A percentile compares a stretch with the other conserved stretches of the same genome.
phyloP scores from a whole-genome alignment of 2,888 invertebrate genomes.

The Sturmia bella region DNA sequence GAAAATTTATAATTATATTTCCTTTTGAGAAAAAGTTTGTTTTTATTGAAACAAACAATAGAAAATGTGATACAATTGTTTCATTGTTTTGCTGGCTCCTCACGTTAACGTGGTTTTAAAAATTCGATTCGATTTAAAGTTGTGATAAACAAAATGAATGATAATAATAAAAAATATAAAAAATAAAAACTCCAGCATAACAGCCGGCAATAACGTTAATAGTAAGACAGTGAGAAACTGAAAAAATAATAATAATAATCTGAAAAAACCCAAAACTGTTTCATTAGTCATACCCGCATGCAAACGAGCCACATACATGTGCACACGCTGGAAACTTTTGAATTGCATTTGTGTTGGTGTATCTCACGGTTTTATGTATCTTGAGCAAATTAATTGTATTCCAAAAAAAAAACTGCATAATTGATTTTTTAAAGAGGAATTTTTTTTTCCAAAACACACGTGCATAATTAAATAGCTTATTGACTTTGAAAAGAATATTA shows the following conservation, averaged over 20 bases:
- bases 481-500: constrained; percentile 10
- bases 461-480: no score
- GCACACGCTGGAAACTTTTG: background rate
- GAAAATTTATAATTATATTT: background rate
- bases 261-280: constrained; percentile 54
- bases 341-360: background rate
- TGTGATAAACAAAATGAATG: no score
- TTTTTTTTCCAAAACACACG: no score
- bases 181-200: constrained; percentile 1
- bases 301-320: background rate
- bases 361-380: constrained; percentile 33
- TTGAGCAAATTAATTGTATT: constrained; percentile 21
- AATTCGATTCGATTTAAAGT: background rate
- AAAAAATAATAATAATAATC: background rate
- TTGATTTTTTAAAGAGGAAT: constrained; percentile 13
- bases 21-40: background rate
- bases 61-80: constrained; percentile 2
- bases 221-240: background rate
- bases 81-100: background rate
- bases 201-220: constrained; percentile 5
- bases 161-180: no score
- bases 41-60: background rate
- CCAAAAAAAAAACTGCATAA: constrained; percentile 41
- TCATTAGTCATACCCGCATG: constrained; percentile 62
- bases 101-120: background rate